Conservation (phyloP, 2,113 vertebrate genomes). For the Gambusia affinis region DNA sequence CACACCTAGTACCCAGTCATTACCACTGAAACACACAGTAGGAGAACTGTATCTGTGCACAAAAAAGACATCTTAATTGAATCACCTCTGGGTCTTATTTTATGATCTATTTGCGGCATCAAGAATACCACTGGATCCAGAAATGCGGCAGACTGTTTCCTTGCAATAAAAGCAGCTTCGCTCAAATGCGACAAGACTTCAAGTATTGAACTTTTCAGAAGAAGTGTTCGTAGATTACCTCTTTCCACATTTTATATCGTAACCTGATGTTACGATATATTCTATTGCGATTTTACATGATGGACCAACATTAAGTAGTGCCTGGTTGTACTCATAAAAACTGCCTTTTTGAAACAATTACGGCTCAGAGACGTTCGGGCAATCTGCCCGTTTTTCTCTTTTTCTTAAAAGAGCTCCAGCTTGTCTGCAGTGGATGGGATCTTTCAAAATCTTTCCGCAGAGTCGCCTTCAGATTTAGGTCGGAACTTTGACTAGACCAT, state of each 20-base stretch:
- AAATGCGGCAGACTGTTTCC: background rate
- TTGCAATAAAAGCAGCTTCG: background rate
- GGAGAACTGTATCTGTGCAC: conserved; percentile 32
- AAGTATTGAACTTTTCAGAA: background rate
- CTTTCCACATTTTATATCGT: background rate
- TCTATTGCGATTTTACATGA: background rate
- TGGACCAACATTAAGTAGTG: background rate
- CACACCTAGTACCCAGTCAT: conserved; percentile 18
- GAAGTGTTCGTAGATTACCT: background rate
- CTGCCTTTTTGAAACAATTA: background rate
- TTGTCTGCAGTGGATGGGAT: background rate
- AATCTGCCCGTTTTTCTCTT: background rate
- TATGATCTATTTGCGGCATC: background rate
- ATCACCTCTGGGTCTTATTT: conserved; percentile 26
- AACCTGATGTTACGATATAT: background rate
- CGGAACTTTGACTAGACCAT: background rate
- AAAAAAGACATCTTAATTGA: conserved; percentile 24
- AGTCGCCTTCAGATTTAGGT: background rate
- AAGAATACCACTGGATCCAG: background rate
- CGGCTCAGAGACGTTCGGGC: background rate
- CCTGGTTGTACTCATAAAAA: background rate
- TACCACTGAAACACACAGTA: conserved; percentile 16
- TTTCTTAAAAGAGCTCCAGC: background rate
- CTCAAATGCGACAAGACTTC: background rate
- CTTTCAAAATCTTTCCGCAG: background rate